Conservation (phyloP, 2,888 invertebrate genomes). For the Rhopalosiphum nymphaeae region DNA sequence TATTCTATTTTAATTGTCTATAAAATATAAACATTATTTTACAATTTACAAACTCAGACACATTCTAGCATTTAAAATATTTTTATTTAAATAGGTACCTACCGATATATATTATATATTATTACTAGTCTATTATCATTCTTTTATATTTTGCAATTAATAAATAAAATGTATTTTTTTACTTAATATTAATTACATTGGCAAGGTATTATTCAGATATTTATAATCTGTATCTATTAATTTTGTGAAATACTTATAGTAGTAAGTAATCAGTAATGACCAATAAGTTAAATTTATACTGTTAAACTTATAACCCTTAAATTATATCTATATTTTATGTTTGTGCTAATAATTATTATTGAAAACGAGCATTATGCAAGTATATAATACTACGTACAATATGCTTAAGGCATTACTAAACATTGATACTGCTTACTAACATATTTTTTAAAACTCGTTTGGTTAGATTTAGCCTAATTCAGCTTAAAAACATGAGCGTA, state of each 20-base stretch:
- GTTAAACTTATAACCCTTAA: neutral
- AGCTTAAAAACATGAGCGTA: neutral
- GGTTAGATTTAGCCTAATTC: conserved; percentile 37
- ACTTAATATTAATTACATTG: neutral
- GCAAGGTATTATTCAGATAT: neutral
- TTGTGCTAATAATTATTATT: neutral
- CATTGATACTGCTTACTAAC: neutral
- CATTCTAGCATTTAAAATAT: neutral
- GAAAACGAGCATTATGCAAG: conserved; percentile 32
- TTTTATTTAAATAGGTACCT: neutral
- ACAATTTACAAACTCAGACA: neutral
- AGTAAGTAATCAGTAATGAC: neutral
- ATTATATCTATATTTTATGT: neutral
- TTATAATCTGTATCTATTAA: neutral
- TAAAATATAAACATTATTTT: conserved; percentile 9
- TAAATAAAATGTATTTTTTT: neutral
- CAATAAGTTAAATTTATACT: neutral
- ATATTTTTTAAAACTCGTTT: conserved; percentile 47
- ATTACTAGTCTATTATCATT: neutral
- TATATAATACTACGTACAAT: conserved; percentile 22
- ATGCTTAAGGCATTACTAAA: conserved; percentile 39
- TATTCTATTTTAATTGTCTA: neutral
- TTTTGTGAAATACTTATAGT: neutral
- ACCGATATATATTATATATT: too few species aligned
- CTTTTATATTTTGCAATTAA: neutral